Evolutionary conservation across 2,797 vertebrate genomes (phyloP), one percentile per base, ranked within the genome.

Genomic region (Pachyuromys duprasi): DNA sequence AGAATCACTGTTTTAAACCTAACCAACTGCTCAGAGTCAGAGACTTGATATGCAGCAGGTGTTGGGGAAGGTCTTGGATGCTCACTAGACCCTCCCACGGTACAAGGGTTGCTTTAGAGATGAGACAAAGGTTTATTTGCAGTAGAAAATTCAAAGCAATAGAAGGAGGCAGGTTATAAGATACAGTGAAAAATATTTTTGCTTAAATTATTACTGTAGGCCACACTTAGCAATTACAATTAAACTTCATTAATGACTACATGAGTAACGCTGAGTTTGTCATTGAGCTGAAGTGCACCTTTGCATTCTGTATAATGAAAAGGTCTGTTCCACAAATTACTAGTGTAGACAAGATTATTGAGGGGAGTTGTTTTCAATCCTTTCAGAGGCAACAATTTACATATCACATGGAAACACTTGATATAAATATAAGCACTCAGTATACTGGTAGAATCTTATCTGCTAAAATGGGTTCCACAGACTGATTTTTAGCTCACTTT

Each of bases 141-240:
- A 86, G 11, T n/a, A 69, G 65, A 86, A 86, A 53, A 69, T 24
- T 86, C 33, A 17, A 67, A 20, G 33, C 63, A 86, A 26, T 65
- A 65, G 39, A 83, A 65, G 12, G 42, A 49, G 63, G 82, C 31
- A 67, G 18, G 20, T 86, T 69, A 18, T 26, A 3, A 86, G 83
- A 53, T 69, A 53, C 18, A 86, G 22, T 86, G 45, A n/a, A 86
- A 86, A 67, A 69, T 26, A 26, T 53, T 53, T 86, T 86, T 94
- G 88, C 69, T 95, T 89, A 72, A 93, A 80, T 86, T 45, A 93
- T 93, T 92, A 76, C 33, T 81, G 45, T 88, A 70, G 81, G 36
- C 57, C 33, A 81, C 65, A 93, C 62, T 74, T 94, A 78, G 81
- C 89, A 86, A 93, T 96, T 91, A 89, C n/a, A 96, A 89, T 80